Base-by-base conservation (phyloP, 2,888 invertebrate genomes). In the Caenorhabditis afra region DNA sequence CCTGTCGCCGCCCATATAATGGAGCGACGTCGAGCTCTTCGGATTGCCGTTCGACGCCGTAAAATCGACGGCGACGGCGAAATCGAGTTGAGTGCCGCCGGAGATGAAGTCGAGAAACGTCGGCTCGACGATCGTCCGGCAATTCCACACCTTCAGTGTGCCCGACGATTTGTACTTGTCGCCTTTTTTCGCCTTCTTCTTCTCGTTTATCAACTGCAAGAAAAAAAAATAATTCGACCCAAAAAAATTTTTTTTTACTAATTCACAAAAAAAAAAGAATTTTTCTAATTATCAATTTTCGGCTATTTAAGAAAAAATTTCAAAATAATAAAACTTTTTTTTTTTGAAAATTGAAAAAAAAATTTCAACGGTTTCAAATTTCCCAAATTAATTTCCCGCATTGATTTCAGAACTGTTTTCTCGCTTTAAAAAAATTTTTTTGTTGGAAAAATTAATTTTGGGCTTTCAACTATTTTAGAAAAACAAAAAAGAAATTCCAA, bases 51-150 rank as follows among this genome's bases (percentile, higher is more conserved):
- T 92, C 7, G 92, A 92, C 1, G 91, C 91, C 12, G 92, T 92
- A 87, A 92, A 92, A 84, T 92, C 92, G 41, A 92, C 89, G 0
- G 92, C 91, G 7, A 92, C 91, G 7, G 91, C 91, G 81, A 91
- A 92, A 80, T 92, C 91, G 77, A 92, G 87, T 86, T 92, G 91
- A 57, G 91, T 90, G 61, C 92, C 91, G 93, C 92, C 92, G 79
- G 92, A 91, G 52, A 93, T 91, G 87, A 92, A 93, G 85, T 93
- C 93, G 75, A 93, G 88, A 87, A 93, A 93, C 4, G 92, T 91
- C 74, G 89, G 87, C 66, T 90, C 89, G 35, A 85, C 79, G 44
- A 87, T 84, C n/a, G 91, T 82, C 37, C 84, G 81, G 45, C 86
- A 88, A n/a, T 82, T 83, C 78, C 89, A 53, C 41, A 92, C 79